Evolutionary conservation across 2,888 invertebrate species (phyloP), one percentile per base, ranked within the genome.

Genomic region (Meiosimyza decipiens): DNA sequence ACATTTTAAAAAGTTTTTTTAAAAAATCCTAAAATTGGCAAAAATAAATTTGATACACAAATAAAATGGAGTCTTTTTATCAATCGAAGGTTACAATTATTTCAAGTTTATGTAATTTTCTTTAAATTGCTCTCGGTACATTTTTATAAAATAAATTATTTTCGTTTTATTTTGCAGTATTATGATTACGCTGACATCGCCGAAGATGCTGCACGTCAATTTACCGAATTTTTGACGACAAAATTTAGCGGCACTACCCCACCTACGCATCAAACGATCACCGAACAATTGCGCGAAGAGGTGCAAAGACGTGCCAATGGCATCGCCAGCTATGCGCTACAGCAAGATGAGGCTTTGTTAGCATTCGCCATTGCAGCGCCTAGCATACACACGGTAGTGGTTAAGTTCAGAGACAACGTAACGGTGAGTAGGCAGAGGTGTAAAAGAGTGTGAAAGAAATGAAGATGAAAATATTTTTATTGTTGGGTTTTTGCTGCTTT

Each of bases 331-430:
- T 81, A 83, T 75, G 87, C 87, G 71, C 80, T 87, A 67, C 82
- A 82, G 72, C 84, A 87, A 78, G 88, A 87, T 78, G 87, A 87
- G 74, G 85, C 84, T 77, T 80, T 87, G 59, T 76, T 87, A 79
- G 87, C 87, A 18, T 85, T 87, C 79, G 87, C 87, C 59, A 83
- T 87, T 65, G 87, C 87, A 73, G 87, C 87, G 64, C 87, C 88
- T 63, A 84, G 81, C 73, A 83, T 86, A 77, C 85, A 86, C 79
- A 82, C 88, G 70, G 88, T 87, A 73, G 87, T 87, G 77, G 86
- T 87, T 73, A 87, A 87, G 80, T 87, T 87, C 82, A 83, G 86
- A 75, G 86, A 86, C 78, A 86, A 85, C 78, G 85, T 87, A 77
- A 85, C 87, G 82, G 87, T 87, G 79, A 77, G 81, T 79, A 9